phyloP scores from a whole-genome alignment of 1,140 invertebrate species.

The Ostrea denselamellosa region DNA sequence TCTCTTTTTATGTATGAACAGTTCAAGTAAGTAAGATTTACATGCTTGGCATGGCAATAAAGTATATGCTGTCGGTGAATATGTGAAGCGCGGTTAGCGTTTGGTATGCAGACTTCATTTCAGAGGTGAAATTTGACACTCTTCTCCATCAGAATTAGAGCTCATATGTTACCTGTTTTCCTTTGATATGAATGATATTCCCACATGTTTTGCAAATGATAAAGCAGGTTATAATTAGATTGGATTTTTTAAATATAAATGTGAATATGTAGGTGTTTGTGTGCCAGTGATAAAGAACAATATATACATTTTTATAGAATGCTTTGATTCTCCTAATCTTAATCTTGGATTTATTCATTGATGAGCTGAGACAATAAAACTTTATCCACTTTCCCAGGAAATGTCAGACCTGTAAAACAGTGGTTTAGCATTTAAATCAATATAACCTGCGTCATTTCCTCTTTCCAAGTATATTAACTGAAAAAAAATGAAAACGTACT shows the following conservation, averaged over 20 bases:
- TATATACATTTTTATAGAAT: no score
- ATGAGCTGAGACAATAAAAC: no score
- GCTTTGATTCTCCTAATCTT: no score
- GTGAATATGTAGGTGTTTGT: background rate
- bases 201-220: background rate
- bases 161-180: slow-evolving; percentile 17
- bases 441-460: no score
- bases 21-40: background rate
- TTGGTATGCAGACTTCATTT: slow-evolving; percentile 11
- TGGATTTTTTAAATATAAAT: background rate
- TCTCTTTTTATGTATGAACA: slow-evolving; percentile 22
- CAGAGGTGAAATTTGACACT: background rate
- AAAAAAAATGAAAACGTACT: no score
- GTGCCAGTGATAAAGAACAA: background rate
- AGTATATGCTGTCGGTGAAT: background rate
- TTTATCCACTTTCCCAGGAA: no score
- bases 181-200: background rate
- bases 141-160: slow-evolving; percentile 10
- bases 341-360: no score
- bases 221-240: background rate
- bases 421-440: no score
- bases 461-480: no score
- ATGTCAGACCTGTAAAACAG: no score
- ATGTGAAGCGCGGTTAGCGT: background rate
- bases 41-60: slow-evolving; percentile 21